Base-by-base conservation (phyloP, 2,113 vertebrate species). In the Nycticebus coucang region DNA sequence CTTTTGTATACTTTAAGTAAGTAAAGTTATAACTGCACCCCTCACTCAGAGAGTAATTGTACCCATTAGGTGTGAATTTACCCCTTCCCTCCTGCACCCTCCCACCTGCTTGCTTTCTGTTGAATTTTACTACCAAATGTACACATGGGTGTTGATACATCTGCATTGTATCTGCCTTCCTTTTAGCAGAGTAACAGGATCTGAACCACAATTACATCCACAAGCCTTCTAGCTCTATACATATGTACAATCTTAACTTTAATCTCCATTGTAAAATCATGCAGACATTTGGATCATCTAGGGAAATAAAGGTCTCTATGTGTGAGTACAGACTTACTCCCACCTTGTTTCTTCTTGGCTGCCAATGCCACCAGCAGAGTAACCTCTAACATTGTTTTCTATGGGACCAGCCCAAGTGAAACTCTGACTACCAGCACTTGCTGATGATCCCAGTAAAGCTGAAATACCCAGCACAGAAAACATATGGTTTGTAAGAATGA, bases 401-500 rank as follows among this genome's bases (percentile, higher is more conserved):
- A 82, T 79, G 33, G 14, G 68, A 83, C 4, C 15, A 88, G 24
- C 26, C 19, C 26, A 79, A 64, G n/a, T n/a, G 62, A 87, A 97
- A 79, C 53, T 79, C 74, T 84, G 28, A 60, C 71, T 66, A 80
- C 57, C 19, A 80, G 30, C 68, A 81, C 28, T 87, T 60, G 75
- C 26, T 79, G 18, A 91, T 74, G 33, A 92, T 68, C 81, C 24
- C 87, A 91, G n/a, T 88, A 74, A 78, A 92, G 24, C 19, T 79
- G 66, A 97, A 92, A 95, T 80, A 57, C 28, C 69, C 85, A 75
- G 74, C 22, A 88, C 50, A 93, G 18, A 89, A 35, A 93, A 30
- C 97, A 74, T 59, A 50, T 17, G 15, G 79, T 93, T 94, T 83
- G n/a, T 82, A 91, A 93, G 72, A 89, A 87, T 66, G 21, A 72